Base-by-base conservation (phyloP, 1,140 invertebrate genomes). In the Philotrypesis tridentata region DNA sequence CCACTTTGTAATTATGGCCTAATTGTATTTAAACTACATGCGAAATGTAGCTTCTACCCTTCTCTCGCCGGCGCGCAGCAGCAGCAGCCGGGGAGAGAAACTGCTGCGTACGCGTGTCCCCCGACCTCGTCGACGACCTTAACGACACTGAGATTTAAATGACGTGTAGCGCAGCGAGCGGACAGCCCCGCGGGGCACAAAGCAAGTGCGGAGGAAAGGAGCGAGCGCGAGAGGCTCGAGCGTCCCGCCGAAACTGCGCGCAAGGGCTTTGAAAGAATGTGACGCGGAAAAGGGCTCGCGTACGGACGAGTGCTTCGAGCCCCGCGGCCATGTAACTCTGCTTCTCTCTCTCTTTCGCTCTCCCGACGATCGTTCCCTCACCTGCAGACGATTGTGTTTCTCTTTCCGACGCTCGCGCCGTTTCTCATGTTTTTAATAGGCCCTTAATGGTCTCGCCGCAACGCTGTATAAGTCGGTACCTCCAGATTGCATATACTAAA, bases 81-180 rank as follows among this genome's bases (percentile, higher is more conserved):
- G 55, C 2, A 60, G 55, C 14, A 21, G 33, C 9, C 55, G 14
- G 55, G 12, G n/a, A n/a, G 55, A n/a, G 12, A 17, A 60, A n/a
- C 55, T 60, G 14, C 29, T 37, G n/a, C 29, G 21, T 25, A 37
- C 9, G 27, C 31, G 68, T n/a, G n/a, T n/a, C n/a, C 25, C 31
- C n/a, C n/a, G 23, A 21, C 43, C 4, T 55, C 65, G 48, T 23
- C 25, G 55, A 70, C 79, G 80, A 77, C 72, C 79, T 84, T 84
- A 85, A 85, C 83, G 79, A 84, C 79, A 80, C 83, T 75, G 82
- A 85, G 85, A 83, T 85, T 85, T 84, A 85, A 86, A 84, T 85
- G 85, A 78, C 68, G 82, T 65, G 12, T n/a, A n/a, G n/a, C n/a
- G 27, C 29, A 55, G 17, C 31, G 23, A 8, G 6, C 33, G 37